These are phyloP conservation scores for Cetonia aurata DNA, from an alignment of 2,888 invertebrate species.

Conservation along the genomic window DNA sequence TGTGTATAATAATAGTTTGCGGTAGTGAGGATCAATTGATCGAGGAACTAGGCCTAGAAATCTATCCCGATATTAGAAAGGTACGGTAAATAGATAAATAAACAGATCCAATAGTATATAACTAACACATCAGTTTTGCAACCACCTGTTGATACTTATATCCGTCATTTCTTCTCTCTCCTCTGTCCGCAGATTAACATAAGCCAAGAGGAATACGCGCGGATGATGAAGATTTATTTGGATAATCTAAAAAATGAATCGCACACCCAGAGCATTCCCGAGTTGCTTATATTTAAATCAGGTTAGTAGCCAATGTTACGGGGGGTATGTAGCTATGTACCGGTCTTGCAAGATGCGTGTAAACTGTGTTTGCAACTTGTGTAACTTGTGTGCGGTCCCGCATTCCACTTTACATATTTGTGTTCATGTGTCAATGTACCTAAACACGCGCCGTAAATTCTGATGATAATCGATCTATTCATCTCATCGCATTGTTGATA, in stretches of 20 bases:
- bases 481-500: no score
- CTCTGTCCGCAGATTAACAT: slow-evolving; percentile 72
- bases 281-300: slow-evolving; percentile 61
- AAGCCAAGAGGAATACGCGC: slow-evolving; percentile 74
- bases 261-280: slow-evolving; percentile 57
- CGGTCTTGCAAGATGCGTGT: slow-evolving; percentile 23
- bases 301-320: slow-evolving; percentile 55
- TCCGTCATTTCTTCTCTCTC: no score
- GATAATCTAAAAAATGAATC: slow-evolving; percentile 62
- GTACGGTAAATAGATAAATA: slow-evolving; percentile 52
- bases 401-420: no score
- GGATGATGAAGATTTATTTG: slow-evolving; percentile 74
- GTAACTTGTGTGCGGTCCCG: no score
- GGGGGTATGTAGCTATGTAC: neutral
- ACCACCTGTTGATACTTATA: slow-evolving; percentile 54
- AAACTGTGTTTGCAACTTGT: neutral
- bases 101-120: slow-evolving; percentile 53
- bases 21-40: slow-evolving; percentile 56
- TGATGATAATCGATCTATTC: slow-evolving; percentile 16
- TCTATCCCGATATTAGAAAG: slow-evolving; percentile 62
- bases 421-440: slow-evolving; percentile 27
- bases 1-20: slow-evolving; percentile 54
- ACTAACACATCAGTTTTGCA: neutral
- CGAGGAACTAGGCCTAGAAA: slow-evolving; percentile 61
- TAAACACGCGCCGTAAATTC: slow-evolving; percentile 1